phyloP scores from a whole-genome alignment of 2,888 invertebrate species.

The Drosophila anceps region DNA sequence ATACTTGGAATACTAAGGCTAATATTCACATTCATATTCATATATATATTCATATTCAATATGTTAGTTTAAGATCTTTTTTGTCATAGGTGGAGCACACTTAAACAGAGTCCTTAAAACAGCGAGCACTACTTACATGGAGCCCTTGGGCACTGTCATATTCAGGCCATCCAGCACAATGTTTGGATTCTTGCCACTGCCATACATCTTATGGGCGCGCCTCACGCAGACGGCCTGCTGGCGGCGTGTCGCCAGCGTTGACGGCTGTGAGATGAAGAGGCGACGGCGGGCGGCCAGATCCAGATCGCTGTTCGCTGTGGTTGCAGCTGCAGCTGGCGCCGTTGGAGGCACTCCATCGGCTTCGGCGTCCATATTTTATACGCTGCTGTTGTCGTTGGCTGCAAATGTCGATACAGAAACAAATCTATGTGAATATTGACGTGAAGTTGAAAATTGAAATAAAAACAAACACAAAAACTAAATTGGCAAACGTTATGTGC shows the following conservation, averaged over 20 bases:
- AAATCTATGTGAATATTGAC: conserved; percentile 42
- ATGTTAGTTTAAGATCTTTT: background rate
- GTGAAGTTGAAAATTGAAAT: conserved; percentile 48
- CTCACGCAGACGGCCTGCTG: conserved; percentile 94
- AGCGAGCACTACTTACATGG: conserved; percentile 90
- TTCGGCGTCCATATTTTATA: conserved; percentile 83
- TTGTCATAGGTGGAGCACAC: background rate
- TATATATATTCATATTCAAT: background rate
- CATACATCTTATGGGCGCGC: conserved; percentile 93
- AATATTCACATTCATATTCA: too few species aligned
- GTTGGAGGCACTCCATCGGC: conserved; percentile 84
- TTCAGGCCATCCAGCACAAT: conserved; percentile 94
- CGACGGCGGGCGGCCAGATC: conserved; percentile 86
- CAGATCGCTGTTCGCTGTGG: conserved; percentile 82
- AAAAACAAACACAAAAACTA: conserved; percentile 38
- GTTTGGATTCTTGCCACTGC: conserved; percentile 91
- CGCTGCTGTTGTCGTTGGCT: conserved; percentile 23
- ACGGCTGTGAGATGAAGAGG: conserved; percentile 88
- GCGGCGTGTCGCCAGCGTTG: conserved; percentile 89
- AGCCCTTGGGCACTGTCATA: conserved; percentile 96
- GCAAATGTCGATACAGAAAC: conserved; percentile 32
- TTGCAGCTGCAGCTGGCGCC: conserved; percentile 67
- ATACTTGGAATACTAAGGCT: too few species aligned
- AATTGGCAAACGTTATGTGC: conserved; percentile 57
- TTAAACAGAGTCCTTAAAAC: background rate